Conservation (phyloP, 2,797 vertebrate species). For the Champsocephalus esox region DNA sequence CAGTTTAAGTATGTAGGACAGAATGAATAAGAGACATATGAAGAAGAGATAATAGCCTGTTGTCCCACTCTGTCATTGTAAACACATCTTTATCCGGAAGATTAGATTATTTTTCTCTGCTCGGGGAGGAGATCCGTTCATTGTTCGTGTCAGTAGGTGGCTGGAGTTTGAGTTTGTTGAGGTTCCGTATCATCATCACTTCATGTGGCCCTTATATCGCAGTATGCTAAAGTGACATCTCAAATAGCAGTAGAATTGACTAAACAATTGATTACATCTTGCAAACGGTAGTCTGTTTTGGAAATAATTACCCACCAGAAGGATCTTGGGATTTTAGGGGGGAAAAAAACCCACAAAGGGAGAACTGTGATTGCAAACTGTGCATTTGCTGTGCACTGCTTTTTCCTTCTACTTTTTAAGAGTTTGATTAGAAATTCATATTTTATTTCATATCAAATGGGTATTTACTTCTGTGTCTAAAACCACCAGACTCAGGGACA, state of each 20-base stretch:
- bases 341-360: conserved; percentile 5
- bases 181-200: conserved; percentile 28
- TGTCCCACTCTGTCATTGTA: conserved; percentile 47
- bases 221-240: conserved; percentile 24
- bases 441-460: not conserved
- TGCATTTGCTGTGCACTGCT: conserved; percentile 31
- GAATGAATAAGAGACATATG: conserved; percentile 31
- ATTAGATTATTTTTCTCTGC: conserved; percentile 30
- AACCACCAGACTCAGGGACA: no score
- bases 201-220: conserved; percentile 3
- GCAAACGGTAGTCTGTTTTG: conserved; percentile 6
- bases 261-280: conserved; percentile 24
- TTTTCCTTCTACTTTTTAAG: conserved; percentile 41
- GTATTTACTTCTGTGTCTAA: not conserved
- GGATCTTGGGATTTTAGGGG: conserved; percentile 10
- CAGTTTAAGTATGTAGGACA: conserved; percentile 49
- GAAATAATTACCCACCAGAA: conserved; percentile 44
- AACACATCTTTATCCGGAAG: conserved; percentile 50
- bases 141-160: conserved; percentile 41
- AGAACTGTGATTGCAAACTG: conserved; percentile 50
- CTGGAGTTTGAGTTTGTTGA: conserved; percentile 37
- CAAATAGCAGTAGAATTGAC: not conserved
- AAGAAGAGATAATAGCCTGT: conserved; percentile 54
- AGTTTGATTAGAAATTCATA: not conserved
- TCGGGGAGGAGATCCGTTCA: conserved; percentile 20